A percentile compares a stretch with the other conserved stretches of the same genome.
Evolutionary conservation across 2,797 vertebrate genomes (phyloP).

Genomic region (Lutra lutra): DNA sequence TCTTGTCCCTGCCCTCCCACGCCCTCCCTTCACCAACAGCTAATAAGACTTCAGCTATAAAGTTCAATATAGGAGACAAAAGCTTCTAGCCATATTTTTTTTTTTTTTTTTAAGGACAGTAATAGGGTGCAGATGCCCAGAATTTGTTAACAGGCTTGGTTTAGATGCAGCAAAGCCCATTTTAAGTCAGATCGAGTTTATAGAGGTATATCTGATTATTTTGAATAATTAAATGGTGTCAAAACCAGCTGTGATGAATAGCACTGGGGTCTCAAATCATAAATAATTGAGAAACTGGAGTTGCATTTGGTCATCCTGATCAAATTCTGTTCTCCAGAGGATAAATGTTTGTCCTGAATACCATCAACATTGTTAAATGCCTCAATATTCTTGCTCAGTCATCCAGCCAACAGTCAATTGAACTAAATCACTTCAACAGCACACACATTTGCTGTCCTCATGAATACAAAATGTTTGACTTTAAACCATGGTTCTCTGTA

Average conservation of each 20-base stretch:
- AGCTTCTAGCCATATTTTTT: background rate
- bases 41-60: background rate
- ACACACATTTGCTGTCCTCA: conserved; percentile 87
- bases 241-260: conserved; percentile 91
- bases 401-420: conserved; percentile 90
- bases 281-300: conserved; percentile 90
- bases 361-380: conserved; percentile 91
- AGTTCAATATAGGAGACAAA: background rate
- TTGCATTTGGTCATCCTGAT: conserved; percentile 93
- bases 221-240: conserved; percentile 92
- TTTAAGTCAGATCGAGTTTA: conserved; percentile 88
- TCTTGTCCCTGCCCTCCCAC: background rate
- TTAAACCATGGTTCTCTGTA: conserved; percentile 78
- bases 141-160: conserved; percentile 84
- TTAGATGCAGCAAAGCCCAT: conserved; percentile 85
- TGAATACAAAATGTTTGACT: conserved; percentile 87
- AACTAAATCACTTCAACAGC: conserved; percentile 88
- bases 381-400: conserved; percentile 90
- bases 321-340: conserved; percentile 90
- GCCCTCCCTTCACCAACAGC: background rate
- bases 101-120: background rate
- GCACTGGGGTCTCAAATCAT: conserved; percentile 87
- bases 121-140: conserved; percentile 73
- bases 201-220: conserved; percentile 89
- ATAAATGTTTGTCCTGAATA: conserved; percentile 91